Conservation (phyloP, 2,113 vertebrate genomes). For the Rhinolophus ferrumequinum region DNA sequence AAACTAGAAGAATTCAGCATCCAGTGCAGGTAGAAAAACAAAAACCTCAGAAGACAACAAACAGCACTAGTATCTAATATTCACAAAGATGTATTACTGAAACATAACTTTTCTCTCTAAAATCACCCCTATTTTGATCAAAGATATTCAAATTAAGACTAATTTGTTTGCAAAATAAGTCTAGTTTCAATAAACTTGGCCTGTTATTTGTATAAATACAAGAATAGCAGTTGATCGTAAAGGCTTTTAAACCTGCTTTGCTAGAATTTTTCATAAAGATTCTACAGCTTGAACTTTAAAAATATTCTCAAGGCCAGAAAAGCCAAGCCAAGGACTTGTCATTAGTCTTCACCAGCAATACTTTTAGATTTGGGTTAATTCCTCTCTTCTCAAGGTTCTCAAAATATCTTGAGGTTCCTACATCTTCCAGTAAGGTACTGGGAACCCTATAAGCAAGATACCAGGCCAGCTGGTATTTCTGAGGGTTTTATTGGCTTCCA, state of each 20-base stretch:
- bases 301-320: background rate
- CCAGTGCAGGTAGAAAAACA: background rate
- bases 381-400: background rate
- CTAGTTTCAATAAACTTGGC: background rate
- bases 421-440: background rate
- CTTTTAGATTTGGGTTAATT: background rate
- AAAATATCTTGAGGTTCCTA: background rate
- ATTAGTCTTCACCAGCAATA: background rate
- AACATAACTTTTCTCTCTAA: background rate
- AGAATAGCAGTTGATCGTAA: background rate
- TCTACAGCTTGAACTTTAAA: background rate
- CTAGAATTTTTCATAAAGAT: background rate
- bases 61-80: background rate
- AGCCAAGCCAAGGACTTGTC: background rate
- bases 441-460: too few relatives aligned
- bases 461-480: too few relatives aligned
- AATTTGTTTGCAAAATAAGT: background rate
- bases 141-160: background rate
- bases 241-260: background rate
- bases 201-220: background rate
- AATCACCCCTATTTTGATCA: background rate
- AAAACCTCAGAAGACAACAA: background rate
- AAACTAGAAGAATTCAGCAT: background rate
- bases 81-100: background rate
- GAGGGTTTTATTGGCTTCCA: too few relatives aligned